Base-by-base conservation (phyloP, 2,888 invertebrate genomes). In the Epinotia ramella region DNA sequence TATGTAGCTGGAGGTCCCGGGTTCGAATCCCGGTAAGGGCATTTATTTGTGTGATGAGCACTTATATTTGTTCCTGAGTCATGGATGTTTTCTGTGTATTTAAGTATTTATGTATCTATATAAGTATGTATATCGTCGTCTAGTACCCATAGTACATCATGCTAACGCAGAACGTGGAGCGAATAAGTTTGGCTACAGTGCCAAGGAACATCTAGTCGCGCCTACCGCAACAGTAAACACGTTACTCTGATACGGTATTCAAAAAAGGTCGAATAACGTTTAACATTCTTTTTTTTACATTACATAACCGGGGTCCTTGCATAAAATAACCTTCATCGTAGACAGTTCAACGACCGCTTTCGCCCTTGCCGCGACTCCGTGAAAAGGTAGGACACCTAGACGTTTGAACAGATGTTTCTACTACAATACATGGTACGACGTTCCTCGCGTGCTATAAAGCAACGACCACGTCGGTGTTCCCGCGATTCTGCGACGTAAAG, bases 341-440 rank as follows among this genome's bases (percentile, higher is more conserved):
- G 68, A 68, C 57, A 59, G 68, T 59, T 68, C 57, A 59, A 20
- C 13, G 57, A 24, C 18, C 62, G 28, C 16, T 13, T 13, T 53
- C 40, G 68, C 57, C 68, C 68, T 68, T 68, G 57, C 6, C 44
- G 16, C 44, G 59, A 20, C 68, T 24, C n/a, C 28, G 12, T 40
- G 7, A 40, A 53, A 53, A 53, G 6, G 53, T 7, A 53, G n/a
- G 66, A 68, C 13, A 28, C 60, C 40, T 44, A 59, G 68, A 59
- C 59, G 11, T 68, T 68, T 68, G 18, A 16, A 68, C 68, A 68
- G 59, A 16, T 68, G 67, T 13, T 67, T 12, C 16, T 20, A 28
- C 20, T 12, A 67, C 18, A 57, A 53, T 33, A 6, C 40, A 40
- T 9, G 40, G 40, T 40, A 40, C 40, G 9, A 9, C 9, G 9